Percentiles rank a stretch among this genome's conserved stretches.
These are phyloP conservation scores for Bruchidius siliquastri DNA, from an alignment of 2,888 invertebrate species.

Conservation along the genomic window DNA sequence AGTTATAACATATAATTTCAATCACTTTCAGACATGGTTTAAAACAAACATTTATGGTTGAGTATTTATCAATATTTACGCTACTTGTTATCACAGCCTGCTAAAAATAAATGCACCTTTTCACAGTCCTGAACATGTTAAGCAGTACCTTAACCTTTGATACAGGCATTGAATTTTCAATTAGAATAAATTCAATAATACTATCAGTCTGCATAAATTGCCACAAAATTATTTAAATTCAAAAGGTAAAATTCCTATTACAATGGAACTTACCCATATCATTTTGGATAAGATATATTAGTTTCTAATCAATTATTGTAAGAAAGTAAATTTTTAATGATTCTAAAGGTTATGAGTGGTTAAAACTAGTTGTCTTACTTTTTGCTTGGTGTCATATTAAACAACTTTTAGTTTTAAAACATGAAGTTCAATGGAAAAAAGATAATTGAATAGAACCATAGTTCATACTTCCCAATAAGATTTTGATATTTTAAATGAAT, in stretches of 20 bases:
- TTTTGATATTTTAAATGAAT: too few species aligned
- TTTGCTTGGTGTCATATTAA: too few species aligned
- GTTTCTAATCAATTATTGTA: too few species aligned
- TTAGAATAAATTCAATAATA: not conserved
- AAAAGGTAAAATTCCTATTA: not conserved
- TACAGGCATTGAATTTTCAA: not conserved
- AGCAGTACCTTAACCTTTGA: not conserved
- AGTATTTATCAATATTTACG: not conserved
- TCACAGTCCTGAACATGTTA: not conserved
- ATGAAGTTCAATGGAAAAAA: too few species aligned
- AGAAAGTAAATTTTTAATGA: too few species aligned
- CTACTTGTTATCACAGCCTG: not conserved
- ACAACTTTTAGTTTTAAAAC: too few species aligned
- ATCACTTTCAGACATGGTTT: not conserved
- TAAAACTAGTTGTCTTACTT: too few species aligned
- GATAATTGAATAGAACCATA: too few species aligned
- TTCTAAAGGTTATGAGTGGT: too few species aligned
- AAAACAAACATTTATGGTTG: not conserved
- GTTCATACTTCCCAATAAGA: too few species aligned
- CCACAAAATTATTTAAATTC: not conserved
- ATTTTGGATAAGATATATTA: too few species aligned
- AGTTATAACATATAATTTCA: too few species aligned
- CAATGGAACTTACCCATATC: not conserved
- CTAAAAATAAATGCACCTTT: not conserved
- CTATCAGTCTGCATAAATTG: not conserved